A percentile compares a stretch with the other conserved stretches of the same genome.
Evolutionary conservation across 2,113 vertebrate species (phyloP).

Genomic region (Rhinopomastus cyanomelas): DNA sequence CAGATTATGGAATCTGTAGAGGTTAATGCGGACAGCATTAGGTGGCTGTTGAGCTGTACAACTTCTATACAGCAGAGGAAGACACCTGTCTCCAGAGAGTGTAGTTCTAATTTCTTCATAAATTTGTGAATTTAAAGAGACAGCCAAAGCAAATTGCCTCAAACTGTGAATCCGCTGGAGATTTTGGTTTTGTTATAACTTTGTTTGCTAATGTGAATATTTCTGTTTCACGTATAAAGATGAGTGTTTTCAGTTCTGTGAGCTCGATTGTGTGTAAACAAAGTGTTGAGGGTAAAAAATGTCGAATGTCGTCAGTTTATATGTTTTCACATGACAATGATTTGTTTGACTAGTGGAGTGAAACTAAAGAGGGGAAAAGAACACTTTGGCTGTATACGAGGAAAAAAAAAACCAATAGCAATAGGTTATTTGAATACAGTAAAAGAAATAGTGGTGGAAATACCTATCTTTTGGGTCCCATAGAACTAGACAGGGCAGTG

Average conservation of each 20-base stretch:
- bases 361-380: conserved; percentile 13
- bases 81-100: neutral
- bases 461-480: neutral
- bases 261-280: neutral
- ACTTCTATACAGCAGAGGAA: neutral
- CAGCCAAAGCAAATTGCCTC: neutral
- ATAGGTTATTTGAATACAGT: neutral
- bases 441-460: neutral
- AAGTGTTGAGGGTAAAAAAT: neutral
- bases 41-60: neutral
- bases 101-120: neutral
- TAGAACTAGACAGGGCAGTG: conserved; percentile 38
- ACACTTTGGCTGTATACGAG: neutral
- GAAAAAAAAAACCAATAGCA: neutral
- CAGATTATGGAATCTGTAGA: neutral
- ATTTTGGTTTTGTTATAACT: no score
- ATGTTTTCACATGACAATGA: neutral
- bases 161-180: neutral
- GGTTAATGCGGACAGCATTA: neutral
- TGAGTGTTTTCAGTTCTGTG: neutral
- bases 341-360: conserved; percentile 25
- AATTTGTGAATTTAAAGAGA: neutral
- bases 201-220: neutral
- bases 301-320: neutral
- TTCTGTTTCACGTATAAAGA: neutral